These are phyloP conservation scores for Naso thynnoides DNA, from an alignment of 2,797 vertebrate species.

Conservation along the genomic window DNA sequence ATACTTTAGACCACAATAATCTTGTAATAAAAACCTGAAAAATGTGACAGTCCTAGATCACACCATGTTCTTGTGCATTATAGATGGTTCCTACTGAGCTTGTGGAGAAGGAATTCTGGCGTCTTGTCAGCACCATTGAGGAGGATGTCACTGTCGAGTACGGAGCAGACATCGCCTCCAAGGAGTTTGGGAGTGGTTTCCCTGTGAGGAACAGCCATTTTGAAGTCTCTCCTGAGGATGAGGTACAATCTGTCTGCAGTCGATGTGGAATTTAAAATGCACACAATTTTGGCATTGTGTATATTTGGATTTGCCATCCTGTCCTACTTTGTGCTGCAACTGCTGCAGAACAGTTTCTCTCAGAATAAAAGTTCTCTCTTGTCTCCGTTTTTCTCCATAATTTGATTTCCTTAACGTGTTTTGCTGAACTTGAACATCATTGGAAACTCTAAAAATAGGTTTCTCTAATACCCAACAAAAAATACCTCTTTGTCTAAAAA, in stretches of 20 bases:
- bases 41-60: neutral
- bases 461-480: neutral
- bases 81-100: constrained; percentile 99
- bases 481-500: too few species aligned
- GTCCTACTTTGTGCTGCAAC: neutral
- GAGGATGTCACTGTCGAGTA: constrained; percentile 99
- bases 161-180: constrained; percentile 97
- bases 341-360: neutral
- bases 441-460: neutral
- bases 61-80: neutral
- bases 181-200: constrained; percentile 98
- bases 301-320: neutral
- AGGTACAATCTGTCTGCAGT: constrained; percentile 84
- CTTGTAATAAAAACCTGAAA: too few species aligned
- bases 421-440: neutral
- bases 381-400: neutral
- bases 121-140: constrained; percentile 96
- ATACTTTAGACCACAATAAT: too few species aligned
- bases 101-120: constrained; percentile 99
- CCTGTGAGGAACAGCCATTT: constrained; percentile 92
- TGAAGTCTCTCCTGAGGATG: constrained; percentile 90
- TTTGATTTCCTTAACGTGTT: neutral
- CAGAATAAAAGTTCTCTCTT: neutral
- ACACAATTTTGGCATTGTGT: neutral
- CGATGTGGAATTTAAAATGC: too few species aligned